A percentile compares a stretch with the other conserved stretches of the same genome.
phyloP scores from a whole-genome alignment of 2,888 invertebrate genomes.

The Timema cristinae region DNA sequence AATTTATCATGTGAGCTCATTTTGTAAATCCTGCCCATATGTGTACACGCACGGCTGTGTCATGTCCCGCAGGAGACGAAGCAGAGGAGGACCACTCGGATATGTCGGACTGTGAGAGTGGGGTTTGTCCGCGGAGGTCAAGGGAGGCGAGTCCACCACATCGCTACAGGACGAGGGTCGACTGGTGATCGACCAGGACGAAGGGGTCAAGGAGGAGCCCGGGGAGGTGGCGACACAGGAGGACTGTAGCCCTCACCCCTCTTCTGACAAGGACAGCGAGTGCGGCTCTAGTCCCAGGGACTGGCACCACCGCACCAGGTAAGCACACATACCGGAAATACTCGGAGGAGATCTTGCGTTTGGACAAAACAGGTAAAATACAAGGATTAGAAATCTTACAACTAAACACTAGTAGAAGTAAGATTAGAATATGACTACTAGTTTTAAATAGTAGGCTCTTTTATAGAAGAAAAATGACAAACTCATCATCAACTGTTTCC shows the following conservation, averaged over 20 bases:
- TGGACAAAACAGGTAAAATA: too few species aligned
- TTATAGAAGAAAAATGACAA: too few species aligned
- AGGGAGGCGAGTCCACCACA: conserved; percentile 1
- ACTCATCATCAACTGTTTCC: too few species aligned
- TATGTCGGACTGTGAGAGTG: background rate
- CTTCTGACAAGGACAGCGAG: conserved; percentile 2
- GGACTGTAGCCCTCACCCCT: background rate
- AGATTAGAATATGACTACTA: too few species aligned
- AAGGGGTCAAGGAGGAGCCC: conserved; percentile 14
- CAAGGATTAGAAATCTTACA: too few species aligned
- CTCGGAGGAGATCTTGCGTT: too few species aligned
- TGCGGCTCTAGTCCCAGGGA: conserved; percentile 2
- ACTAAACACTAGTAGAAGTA: too few species aligned
- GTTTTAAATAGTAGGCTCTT: too few species aligned
- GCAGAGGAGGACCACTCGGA: conserved; percentile 7
- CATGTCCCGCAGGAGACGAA: background rate
- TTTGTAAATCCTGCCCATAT: background rate
- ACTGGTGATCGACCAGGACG: conserved; percentile 13
- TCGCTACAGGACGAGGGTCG: conserved; percentile 26
- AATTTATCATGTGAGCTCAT: background rate
- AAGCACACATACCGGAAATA: too few species aligned
- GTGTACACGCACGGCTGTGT: background rate
- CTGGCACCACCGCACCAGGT: background rate
- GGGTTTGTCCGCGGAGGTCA: background rate
- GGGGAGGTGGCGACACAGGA: background rate